A percentile compares a stretch with the other conserved stretches of the same genome.
Evolutionary conservation across 2,797 vertebrate genomes (phyloP).

Genomic region (Micromesistius poutassou): DNA sequence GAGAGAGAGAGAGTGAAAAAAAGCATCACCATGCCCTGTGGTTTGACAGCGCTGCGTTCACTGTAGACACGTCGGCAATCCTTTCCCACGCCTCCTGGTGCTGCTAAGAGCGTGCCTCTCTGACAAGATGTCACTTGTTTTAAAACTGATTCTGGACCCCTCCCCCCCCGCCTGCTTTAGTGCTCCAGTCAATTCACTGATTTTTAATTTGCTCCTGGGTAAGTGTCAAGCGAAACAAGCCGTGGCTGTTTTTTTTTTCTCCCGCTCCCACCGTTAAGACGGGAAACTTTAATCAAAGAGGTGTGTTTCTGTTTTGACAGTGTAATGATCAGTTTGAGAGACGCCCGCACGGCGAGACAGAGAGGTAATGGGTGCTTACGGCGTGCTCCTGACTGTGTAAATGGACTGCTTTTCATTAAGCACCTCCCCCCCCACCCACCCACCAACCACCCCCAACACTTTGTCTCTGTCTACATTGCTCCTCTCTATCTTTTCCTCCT

Average conservation of each 20-base stretch:
- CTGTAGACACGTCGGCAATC: neutral
- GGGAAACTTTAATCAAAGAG: conserved; percentile 54
- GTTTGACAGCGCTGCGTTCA: neutral
- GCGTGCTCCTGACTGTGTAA: conserved; percentile 46
- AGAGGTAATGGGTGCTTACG: conserved; percentile 46
- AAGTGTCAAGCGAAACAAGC: conserved; percentile 24
- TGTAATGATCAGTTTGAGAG: conserved; percentile 40
- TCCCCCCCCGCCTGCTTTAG: conserved; percentile 24
- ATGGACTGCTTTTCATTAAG: conserved; percentile 48
- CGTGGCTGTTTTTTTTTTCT: conserved; percentile 19
- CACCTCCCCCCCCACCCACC: neutral
- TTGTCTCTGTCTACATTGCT: neutral
- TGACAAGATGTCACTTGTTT: neutral
- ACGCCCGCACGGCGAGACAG: conserved; percentile 25
- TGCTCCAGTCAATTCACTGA: conserved; percentile 19
- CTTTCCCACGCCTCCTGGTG: neutral
- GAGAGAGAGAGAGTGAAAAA: neutral
- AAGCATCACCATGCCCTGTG: neutral
- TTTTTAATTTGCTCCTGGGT: conserved; percentile 48
- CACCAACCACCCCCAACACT: neutral
- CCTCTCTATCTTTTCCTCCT: neutral
- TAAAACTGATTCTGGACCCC: neutral
- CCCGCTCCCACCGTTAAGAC: conserved; percentile 34
- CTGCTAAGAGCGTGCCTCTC: neutral
- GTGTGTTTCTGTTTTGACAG: conserved; percentile 47